These are phyloP conservation scores for Arothron firmamentum DNA, from an alignment of 2,113 vertebrate species.

Conservation along the genomic window DNA sequence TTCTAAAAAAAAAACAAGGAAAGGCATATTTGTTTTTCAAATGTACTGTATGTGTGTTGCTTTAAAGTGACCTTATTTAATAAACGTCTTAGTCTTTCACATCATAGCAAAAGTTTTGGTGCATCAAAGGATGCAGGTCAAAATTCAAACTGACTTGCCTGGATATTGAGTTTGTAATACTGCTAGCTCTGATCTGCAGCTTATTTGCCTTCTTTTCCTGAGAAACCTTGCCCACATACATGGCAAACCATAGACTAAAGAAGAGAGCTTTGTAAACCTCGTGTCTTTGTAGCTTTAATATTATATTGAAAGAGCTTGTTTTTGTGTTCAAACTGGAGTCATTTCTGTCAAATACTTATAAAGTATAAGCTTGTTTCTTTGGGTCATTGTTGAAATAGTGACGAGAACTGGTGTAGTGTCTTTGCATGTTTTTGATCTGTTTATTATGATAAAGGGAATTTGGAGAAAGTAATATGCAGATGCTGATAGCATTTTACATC, in stretches of 20 bases:
- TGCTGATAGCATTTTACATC: background rate
- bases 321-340: too few species aligned
- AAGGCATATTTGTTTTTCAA: constrained; percentile 34
- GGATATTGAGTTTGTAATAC: too few species aligned
- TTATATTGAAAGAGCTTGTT: too few species aligned
- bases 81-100: background rate
- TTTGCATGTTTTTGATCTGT: constrained; percentile 42
- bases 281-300: too few species aligned
- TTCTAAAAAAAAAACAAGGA: constrained; percentile 51
- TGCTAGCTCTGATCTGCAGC: background rate
- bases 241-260: too few species aligned
- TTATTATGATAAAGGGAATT: constrained; percentile 13
- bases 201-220: background rate
- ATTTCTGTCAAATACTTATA: too few species aligned
- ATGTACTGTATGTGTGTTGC: constrained; percentile 49
- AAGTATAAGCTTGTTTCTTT: too few species aligned
- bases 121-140: too few species aligned
- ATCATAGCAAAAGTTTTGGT: too few species aligned
- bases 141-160: too few species aligned
- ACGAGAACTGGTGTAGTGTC: constrained; percentile 11
- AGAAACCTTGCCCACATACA: constrained; percentile 1
- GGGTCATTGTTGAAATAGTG: constrained; percentile 11
- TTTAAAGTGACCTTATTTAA: constrained; percentile 61
- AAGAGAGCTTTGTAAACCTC: background rate
- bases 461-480: too few species aligned